Evolutionary conservation across 2,113 vertebrate species (phyloP), one percentile per base, ranked within the genome.

Genomic region (Microcebus murinus): DNA sequence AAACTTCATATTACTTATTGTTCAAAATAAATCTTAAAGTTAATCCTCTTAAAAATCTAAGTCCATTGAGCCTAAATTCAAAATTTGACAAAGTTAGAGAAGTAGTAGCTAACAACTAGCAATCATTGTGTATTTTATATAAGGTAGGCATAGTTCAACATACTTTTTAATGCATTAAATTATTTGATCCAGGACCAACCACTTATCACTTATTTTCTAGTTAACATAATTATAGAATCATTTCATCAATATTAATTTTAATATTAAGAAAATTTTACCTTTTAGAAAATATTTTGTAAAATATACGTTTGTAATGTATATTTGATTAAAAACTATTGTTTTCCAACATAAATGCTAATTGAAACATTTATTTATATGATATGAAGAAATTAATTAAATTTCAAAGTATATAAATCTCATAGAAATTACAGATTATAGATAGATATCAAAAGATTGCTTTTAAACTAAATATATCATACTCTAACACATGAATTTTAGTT

Each of bases 281-380:
- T 91, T 50, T 95, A 10, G 18, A 45, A 91, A 91, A 59, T 25
- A 23, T 52, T 95, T 71, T 80, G 74, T 86, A 73, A 90, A 59
- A 25, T 45, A 68, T 50, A 25, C 5, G 9, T 86, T 81, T 50
- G 4, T 74, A 50, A 34, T 45, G 27, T 12, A 68, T 57, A 14
- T 55, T 13, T 71, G 11, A 73, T 73, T 27, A 23, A 36, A 73
- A 73, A 13, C 21, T 73, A 73, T 13, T 73, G 23, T 12, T 73
- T 73, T 42, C 39, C 11, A 73, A 73, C 23, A 27, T 73, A 42
- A 73, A 34, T 36, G 20, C 11, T 73, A 80, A 57, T 80, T 57
- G 34, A 29, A 80, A 80, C 25, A 57, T 6, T 25, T 36, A 57
- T n/a, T 48, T 68, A 55, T 65, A 34, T 48, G 34, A 68, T 45